These are phyloP conservation scores for Neomorphus geoffroyi DNA, from an alignment of 2,797 vertebrate species.

Conservation along the genomic window DNA sequence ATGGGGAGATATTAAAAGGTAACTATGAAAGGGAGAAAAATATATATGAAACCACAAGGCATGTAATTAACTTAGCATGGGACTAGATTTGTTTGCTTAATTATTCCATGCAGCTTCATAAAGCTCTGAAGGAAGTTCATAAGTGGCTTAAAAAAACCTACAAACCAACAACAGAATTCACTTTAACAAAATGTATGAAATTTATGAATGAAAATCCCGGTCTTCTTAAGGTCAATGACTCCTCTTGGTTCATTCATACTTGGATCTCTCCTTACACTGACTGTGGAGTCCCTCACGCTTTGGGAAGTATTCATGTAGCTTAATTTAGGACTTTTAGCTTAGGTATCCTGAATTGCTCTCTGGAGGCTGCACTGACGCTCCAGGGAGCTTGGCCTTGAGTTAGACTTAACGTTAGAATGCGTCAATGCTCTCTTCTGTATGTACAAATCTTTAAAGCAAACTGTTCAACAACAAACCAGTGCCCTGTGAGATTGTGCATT, in stretches of 20 bases:
- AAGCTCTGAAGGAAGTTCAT: conserved; percentile 26
- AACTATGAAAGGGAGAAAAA: conserved; percentile 46
- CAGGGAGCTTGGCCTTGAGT: background rate
- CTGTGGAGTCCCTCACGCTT: background rate
- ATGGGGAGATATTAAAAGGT: conserved; percentile 47
- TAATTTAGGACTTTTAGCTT: conserved; percentile 28
- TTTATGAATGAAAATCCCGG: conserved; percentile 41
- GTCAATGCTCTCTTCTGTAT: conserved; percentile 41
- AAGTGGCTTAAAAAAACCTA: background rate
- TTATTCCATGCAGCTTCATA: conserved; percentile 54
- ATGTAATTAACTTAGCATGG: conserved; percentile 51
- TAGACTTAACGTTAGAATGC: conserved; percentile 24
- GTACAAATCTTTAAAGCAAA: background rate
- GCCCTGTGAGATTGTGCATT: background rate
- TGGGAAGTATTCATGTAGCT: background rate
- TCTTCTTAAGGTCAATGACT: conserved; percentile 18
- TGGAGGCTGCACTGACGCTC: background rate
- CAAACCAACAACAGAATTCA: background rate
- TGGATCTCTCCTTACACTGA: background rate
- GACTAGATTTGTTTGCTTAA: conserved; percentile 63
- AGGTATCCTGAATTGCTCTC: conserved; percentile 31
- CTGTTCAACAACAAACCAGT: background rate
- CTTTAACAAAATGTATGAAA: conserved; percentile 40
- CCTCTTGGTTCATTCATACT: conserved; percentile 37
- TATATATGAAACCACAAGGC: conserved; percentile 51